These are phyloP conservation scores for Arothron firmamentum DNA, from an alignment of 2,113 vertebrate genomes.

Conservation along the genomic window DNA sequence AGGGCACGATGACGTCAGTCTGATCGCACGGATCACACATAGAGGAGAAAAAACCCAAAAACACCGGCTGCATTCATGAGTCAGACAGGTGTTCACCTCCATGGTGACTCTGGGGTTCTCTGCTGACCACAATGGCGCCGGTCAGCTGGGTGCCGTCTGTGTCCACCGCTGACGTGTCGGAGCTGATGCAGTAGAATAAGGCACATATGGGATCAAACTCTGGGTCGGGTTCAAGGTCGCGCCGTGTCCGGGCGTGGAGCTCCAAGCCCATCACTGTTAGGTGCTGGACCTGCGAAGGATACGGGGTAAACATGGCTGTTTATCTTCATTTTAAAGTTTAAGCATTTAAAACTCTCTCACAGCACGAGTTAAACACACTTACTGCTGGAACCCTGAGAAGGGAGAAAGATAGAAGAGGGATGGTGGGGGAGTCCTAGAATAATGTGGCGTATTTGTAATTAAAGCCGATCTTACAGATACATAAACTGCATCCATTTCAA, in stretches of 20 bases:
- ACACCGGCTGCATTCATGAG: too few relatives aligned
- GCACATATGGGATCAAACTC: conserved; percentile 98
- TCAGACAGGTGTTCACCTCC: conserved; percentile 69
- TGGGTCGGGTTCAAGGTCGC: conserved; percentile 93
- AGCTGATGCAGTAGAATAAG: conserved; percentile 94
- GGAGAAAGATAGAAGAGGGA: too few relatives aligned
- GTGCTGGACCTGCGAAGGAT: conserved; percentile 82
- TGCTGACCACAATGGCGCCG: conserved; percentile 87
- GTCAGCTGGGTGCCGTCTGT: conserved; percentile 78
- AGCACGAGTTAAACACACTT: too few relatives aligned
- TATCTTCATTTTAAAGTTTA: too few relatives aligned
- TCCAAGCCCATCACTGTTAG: conserved; percentile 94
- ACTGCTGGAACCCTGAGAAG: too few relatives aligned
- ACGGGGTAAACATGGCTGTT: neutral
- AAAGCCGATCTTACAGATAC: too few relatives aligned
- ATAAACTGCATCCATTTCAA: too few relatives aligned
- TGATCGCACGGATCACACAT: neutral
- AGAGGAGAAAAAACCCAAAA: neutral
- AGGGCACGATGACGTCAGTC: neutral
- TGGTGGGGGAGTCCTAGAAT: too few relatives aligned
- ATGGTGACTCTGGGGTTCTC: conserved; percentile 68
- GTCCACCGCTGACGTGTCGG: conserved; percentile 78
- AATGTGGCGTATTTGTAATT: too few relatives aligned
- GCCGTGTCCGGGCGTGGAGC: conserved; percentile 89
- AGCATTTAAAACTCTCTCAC: too few relatives aligned